Evolutionary conservation across 1,140 invertebrate species (phyloP), one percentile per base, ranked within the genome.

Genomic region (Drosophila setifemur): DNA sequence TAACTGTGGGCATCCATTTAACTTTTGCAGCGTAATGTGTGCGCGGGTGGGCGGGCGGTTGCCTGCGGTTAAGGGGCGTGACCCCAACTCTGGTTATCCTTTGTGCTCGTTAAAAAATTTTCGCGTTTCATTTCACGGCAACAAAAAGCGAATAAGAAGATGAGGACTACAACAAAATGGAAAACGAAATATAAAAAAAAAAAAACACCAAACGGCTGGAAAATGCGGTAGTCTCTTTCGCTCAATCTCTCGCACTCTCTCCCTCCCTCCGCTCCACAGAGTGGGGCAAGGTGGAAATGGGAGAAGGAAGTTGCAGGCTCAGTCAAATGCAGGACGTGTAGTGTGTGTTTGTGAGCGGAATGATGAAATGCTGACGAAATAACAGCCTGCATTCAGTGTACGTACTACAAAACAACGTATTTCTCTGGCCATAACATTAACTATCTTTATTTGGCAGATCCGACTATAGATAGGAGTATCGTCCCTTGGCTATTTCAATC

Each of bases 81-180:
- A 50, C 53, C 60, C 57, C 57, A 49, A 63, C 60, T 39, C 60
- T 54, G 71, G 66, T 54, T 58, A 66, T 53, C 61, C 79, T 83
- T 83, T 83, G 79, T 85, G 79, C 79, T 83, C 60, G 79, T 83
- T 83, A 83, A 83, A 78, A 83, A 85, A 83, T 85, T 67, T 82
- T 85, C 74, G 79, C 79, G 78, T 83, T 83, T 83, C 78, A 85
- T 83, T 83, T 85, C 69, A 73, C 54, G 70, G 63, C 73, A 71
- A 57, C 66, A 73, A 68, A 78, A 73, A 79, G 57, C 54, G 54
- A 48, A 49, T 66, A 66, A 64, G 58, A 64, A 49, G 61, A 64
- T 40, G 61, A 29, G 21, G 43, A 49, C 12, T 26, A 44, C 64
- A 68, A 45, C 19, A 45, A 43, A 47, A 71, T 33, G 14, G 35